phyloP scores from a whole-genome alignment of 2,888 invertebrate genomes.

The Eupsilia transversa region DNA sequence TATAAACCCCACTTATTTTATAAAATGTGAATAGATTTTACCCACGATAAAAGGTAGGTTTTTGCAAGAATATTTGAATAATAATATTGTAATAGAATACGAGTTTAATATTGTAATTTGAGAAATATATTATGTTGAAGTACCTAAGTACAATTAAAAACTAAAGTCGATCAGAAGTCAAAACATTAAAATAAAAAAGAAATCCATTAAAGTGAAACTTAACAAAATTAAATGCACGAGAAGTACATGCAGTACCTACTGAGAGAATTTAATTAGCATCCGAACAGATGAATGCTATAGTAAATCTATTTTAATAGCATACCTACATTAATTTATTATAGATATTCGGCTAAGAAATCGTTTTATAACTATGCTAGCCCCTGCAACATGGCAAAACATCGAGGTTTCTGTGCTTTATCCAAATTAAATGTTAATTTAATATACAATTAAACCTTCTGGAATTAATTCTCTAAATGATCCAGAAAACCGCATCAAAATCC shows the following conservation, averaged over 20 bases:
- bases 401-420: neutral
- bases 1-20: neutral
- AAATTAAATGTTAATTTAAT: neutral
- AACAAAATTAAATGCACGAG: neutral
- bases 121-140: neutral
- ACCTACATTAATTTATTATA: slow-evolving; percentile 18
- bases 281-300: slow-evolving; percentile 10
- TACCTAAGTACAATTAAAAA: neutral
- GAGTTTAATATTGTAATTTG: neutral
- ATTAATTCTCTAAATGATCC: neutral
- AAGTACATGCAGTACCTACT: neutral
- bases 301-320: neutral
- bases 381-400: neutral
- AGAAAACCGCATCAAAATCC: neutral
- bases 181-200: neutral
- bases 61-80: neutral
- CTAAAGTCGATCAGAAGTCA: neutral
- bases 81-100: neutral
- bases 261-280: slow-evolving; percentile 6
- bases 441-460: neutral
- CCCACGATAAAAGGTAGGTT: neutral
- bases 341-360: neutral
- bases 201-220: neutral
- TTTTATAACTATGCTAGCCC: neutral
- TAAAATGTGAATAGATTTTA: neutral